Conservation (phyloP, 1,140 invertebrate genomes). For the Aphaenogaster rudis region DNA sequence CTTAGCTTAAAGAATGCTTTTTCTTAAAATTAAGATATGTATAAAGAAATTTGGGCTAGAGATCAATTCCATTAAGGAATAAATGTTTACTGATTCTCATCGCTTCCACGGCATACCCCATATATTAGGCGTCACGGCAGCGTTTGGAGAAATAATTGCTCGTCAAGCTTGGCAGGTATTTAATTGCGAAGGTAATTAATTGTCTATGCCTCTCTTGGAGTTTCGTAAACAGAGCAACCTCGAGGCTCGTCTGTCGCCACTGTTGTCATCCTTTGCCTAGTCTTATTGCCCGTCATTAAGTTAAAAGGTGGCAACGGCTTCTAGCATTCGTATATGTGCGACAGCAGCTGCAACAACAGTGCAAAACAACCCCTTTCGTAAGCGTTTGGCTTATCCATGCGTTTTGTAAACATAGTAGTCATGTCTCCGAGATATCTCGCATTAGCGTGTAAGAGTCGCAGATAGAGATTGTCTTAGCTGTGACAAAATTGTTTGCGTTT, state of each 20-base stretch:
- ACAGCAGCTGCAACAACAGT: conserved; percentile 37
- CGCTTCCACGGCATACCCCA: neutral
- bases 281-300: conserved; percentile 64
- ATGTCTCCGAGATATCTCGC: neutral
- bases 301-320: conserved; percentile 47
- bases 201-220: conserved; percentile 34
- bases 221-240: conserved; percentile 49
- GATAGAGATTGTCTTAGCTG: neutral
- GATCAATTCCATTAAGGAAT: neutral
- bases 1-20: neutral
- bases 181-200: conserved; percentile 64
- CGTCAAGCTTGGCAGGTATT: conserved; percentile 54
- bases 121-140: neutral
- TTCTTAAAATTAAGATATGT: neutral
- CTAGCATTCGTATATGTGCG: neutral
- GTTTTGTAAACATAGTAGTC: conserved; percentile 11
- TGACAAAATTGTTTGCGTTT: neutral
- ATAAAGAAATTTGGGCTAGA: neutral
- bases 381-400: conserved; percentile 11
- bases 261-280: conserved; percentile 15
- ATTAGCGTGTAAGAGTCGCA: neutral
- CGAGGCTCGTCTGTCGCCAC: conserved; percentile 31
- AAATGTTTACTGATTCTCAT: conserved; percentile 17
- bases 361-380: conserved; percentile 34
- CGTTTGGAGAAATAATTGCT: conserved; percentile 59